A percentile compares a stretch with the other conserved stretches of the same genome.
These are phyloP conservation scores for Cydia pomonella DNA, from an alignment of 1,140 invertebrate genomes.

Conservation along the genomic window DNA sequence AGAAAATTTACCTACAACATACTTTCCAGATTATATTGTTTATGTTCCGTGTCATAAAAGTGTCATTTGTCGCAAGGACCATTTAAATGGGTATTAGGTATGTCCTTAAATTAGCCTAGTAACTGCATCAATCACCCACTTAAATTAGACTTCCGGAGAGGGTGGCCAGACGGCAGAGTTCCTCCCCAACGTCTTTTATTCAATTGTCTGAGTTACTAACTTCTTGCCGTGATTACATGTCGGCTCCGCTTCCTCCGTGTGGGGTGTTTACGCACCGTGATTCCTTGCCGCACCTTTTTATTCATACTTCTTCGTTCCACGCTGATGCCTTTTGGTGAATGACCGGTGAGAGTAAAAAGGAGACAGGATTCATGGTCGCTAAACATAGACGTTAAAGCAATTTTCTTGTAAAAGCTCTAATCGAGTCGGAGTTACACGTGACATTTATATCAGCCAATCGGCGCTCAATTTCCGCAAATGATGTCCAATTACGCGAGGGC, in stretches of 20 bases:
- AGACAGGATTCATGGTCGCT: constrained; percentile 75
- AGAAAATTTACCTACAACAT: too few relatives aligned
- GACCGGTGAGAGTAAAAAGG: constrained; percentile 71
- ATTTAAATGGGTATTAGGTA: neutral
- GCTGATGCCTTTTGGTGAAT: constrained; percentile 72
- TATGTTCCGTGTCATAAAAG: neutral
- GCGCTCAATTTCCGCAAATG: constrained; percentile 66
- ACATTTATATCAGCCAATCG: constrained; percentile 67
- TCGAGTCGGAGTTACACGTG: constrained; percentile 40
- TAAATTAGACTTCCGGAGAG: constrained; percentile 58
- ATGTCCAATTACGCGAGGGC: constrained; percentile 69
- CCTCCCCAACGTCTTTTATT: constrained; percentile 49
- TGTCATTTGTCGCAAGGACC: neutral
- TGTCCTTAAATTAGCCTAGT: constrained; percentile 4
- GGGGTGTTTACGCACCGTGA: constrained; percentile 73
- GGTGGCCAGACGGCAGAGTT: constrained; percentile 61
- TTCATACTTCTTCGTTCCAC: constrained; percentile 67
- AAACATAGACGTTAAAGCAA: constrained; percentile 52
- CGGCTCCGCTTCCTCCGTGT: constrained; percentile 45
- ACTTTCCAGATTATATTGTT: neutral
- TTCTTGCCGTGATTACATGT: constrained; percentile 60
- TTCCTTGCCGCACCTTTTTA: constrained; percentile 74
- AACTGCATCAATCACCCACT: constrained; percentile 44
- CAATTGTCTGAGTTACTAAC: constrained; percentile 42
- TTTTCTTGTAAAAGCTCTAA: constrained; percentile 39